A percentile compares a stretch with the other conserved stretches of the same genome.
These are phyloP conservation scores for Sebastes hubbsi DNA, from an alignment of 2,797 vertebrate species.

Conservation along the genomic window DNA sequence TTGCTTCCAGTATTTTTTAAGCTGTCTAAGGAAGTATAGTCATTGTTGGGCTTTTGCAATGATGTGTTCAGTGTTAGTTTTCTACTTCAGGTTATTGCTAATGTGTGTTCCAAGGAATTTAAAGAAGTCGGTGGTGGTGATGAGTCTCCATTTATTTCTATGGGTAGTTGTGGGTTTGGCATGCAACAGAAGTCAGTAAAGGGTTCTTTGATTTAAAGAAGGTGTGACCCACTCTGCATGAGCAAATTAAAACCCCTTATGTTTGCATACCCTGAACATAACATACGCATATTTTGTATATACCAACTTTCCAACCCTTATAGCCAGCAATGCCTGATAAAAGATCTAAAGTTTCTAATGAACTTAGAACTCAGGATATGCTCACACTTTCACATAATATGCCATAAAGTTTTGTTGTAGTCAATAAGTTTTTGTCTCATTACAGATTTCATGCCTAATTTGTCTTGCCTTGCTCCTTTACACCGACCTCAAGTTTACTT, in stretches of 20 bases:
- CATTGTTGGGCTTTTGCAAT: too few relatives aligned
- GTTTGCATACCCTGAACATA: not conserved
- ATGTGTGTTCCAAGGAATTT: too few relatives aligned
- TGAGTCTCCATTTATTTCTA: too few relatives aligned
- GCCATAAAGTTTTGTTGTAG: conserved; percentile 4
- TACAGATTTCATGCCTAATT: conserved; percentile 60
- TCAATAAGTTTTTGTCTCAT: conserved; percentile 33
- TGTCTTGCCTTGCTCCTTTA: conserved; percentile 44
- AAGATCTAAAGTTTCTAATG: not conserved
- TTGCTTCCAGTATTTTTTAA: not conserved
- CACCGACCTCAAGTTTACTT: conserved; percentile 55
- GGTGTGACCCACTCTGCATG: not conserved
- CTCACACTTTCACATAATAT: not conserved
- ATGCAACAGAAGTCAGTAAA: too few relatives aligned
- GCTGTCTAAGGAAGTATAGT: not conserved
- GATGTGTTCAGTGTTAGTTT: too few relatives aligned
- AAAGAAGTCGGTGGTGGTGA: too few relatives aligned
- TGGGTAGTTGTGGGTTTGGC: too few relatives aligned
- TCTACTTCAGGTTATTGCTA: too few relatives aligned
- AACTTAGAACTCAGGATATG: not conserved
- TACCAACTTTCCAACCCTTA: not conserved
- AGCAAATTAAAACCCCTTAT: not conserved
- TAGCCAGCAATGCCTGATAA: not conserved
- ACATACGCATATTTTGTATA: not conserved
- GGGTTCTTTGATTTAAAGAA: too few relatives aligned